These are phyloP conservation scores for Platysteira castanea DNA, from an alignment of 2,113 vertebrate genomes.

Conservation along the genomic window DNA sequence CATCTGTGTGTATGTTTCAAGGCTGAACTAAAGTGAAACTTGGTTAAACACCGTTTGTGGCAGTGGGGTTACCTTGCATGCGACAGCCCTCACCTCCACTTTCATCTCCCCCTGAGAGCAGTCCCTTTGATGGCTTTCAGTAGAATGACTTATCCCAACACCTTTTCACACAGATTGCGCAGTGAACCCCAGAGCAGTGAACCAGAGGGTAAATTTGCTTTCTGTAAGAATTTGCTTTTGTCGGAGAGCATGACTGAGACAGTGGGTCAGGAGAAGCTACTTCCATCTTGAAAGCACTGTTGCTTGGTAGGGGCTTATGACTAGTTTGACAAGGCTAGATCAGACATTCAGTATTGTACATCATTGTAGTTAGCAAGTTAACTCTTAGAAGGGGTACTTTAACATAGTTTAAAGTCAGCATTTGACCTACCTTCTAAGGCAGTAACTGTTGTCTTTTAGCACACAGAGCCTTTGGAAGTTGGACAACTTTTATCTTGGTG, in stretches of 20 bases:
- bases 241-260: neutral
- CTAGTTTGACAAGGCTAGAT: neutral
- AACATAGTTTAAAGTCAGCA: neutral
- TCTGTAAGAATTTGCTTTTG: neutral
- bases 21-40: neutral
- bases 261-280: neutral
- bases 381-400: constrained; percentile 16
- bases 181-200: neutral
- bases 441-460: constrained; percentile 10
- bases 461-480: neutral
- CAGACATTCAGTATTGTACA: neutral
- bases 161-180: neutral
- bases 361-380: neutral
- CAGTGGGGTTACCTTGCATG: neutral
- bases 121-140: constrained; percentile 9
- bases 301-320: neutral
- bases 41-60: neutral
- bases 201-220: neutral
- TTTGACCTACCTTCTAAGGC: neutral
- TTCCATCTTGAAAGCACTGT: constrained; percentile 3
- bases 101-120: neutral
- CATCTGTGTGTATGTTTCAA: neutral
- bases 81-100: neutral
- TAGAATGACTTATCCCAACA: neutral
- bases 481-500: neutral